Base-by-base conservation (phyloP, 2,888 invertebrate genomes). In the Drosophila robusta region DNA sequence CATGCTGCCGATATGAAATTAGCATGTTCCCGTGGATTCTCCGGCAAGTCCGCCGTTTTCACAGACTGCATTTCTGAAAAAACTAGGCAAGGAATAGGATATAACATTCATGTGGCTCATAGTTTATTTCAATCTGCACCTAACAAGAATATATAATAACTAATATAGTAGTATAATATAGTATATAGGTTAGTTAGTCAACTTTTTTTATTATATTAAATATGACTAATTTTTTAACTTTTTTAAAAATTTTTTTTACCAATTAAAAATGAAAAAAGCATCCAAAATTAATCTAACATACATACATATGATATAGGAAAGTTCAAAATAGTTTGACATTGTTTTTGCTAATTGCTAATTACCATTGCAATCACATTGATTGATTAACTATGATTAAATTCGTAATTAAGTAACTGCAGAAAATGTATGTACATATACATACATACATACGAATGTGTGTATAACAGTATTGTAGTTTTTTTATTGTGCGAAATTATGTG, bases 1-100 rank as follows among this genome's bases (percentile, higher is more conserved):
- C 94, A 91, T 51, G 95, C 91, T 62, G 95, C 93, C 2, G 95
- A 95, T n/a, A 96, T 81, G 3, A 94, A 78, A 87, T 94, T 95
- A 7, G 94, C 93, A 42, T 90, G 92, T 74, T 93, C 94, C 46
- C 94, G 91, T 0, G 95, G 95, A 92, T 95, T 95, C 66, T 92
- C 92, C 45, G 93, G 92, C 75, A 93, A 91, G 62, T 92, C 91
- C 32, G 90, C 90, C 55, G 91, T 89, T 89, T 93, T 93, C 29
- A 91, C 67, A 18, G 92, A 92, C 75, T 92, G 92, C 92, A 92
- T 92, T 57, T 39, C 36, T 69, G 42, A 34, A 39, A 42, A 11
- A 62, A 57, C 54, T 69, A 36, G 16, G 38, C 41, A 24, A 24
- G 24, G 22, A 8, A 16, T 9, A 22, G 55, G 32, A 47, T 39